Evolutionary conservation across 2,888 invertebrate species (phyloP).

Genomic region (Leucoptera coffeella): DNA sequence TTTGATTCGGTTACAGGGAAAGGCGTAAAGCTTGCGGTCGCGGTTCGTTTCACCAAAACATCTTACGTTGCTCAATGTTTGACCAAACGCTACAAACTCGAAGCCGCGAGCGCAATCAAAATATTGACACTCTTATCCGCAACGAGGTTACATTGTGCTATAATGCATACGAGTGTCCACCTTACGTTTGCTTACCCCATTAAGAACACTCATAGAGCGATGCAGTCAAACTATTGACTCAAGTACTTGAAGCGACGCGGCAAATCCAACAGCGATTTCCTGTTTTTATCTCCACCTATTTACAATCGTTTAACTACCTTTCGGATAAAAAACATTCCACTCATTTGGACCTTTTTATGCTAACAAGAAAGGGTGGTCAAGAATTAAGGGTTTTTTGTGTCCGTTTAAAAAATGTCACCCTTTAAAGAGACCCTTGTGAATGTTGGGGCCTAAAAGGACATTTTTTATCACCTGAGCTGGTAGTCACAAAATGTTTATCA

Average conservation of each 20-base stretch:
- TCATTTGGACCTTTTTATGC: no score
- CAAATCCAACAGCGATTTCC: slow-evolving; percentile 15
- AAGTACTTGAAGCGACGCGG: slow-evolving; percentile 18
- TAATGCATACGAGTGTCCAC: slow-evolving; percentile 30
- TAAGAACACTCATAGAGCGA: slow-evolving; percentile 32
- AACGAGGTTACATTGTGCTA: slow-evolving; percentile 31
- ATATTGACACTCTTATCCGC: slow-evolving; percentile 48
- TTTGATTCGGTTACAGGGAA: no score
- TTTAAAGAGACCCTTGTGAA: slow-evolving; percentile 25
- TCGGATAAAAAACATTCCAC: slow-evolving; percentile 14
- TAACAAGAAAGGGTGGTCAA: slow-evolving; percentile 37
- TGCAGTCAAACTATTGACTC: slow-evolving; percentile 31
- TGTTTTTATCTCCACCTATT: no score
- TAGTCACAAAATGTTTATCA: slow-evolving; percentile 52
- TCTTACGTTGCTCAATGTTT: slow-evolving; percentile 42
- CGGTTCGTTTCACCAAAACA: slow-evolving; percentile 22
- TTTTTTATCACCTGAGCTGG: slow-evolving; percentile 47
- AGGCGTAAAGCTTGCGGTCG: no score
- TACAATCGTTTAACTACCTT: no score
- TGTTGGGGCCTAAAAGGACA: slow-evolving; percentile 33
- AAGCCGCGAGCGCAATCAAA: slow-evolving; percentile 40
- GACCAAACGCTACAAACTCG: slow-evolving; percentile 34
- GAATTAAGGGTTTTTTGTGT: slow-evolving; percentile 46
- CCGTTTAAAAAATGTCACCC: slow-evolving; percentile 48
- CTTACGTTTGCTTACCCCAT: slow-evolving; percentile 38